These are phyloP conservation scores for Muntiacus muntjak DNA, from an alignment of 2,113 vertebrate species.

Conservation along the genomic window DNA sequence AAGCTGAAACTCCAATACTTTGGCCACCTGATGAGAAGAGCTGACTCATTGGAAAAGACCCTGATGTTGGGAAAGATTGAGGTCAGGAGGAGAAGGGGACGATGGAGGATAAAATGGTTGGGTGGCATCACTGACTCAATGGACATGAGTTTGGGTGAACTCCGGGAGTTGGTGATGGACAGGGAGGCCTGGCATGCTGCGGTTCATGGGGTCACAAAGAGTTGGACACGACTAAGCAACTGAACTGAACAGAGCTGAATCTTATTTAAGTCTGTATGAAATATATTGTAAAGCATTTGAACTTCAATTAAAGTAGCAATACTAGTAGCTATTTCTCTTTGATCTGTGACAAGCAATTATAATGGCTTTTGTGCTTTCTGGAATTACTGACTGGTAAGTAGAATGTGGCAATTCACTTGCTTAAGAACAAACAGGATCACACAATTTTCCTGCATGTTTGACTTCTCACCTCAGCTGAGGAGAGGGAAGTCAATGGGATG, in stretches of 20 bases:
- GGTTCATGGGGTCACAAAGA: not conserved
- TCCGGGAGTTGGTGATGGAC: not conserved
- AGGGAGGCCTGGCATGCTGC: accelerated
- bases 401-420: not conserved
- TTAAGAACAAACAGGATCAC: slow-evolving; percentile 1
- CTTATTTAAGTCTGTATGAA: not conserved
- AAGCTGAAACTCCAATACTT: not conserved
- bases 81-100: not conserved
- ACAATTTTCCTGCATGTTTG: not conserved
- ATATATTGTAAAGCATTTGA: not conserved
- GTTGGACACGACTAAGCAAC: accelerated
- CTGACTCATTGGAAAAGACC: not conserved
- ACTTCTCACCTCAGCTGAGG: not conserved
- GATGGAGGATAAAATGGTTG: not conserved
- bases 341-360: not conserved
- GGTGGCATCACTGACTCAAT: not conserved
- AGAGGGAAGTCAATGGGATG: not conserved
- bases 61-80: not conserved
- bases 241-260: not conserved
- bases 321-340: not conserved
- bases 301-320: slow-evolving; percentile 30
- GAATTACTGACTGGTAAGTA: not conserved
- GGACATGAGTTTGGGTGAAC: not conserved
- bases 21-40: accelerated
- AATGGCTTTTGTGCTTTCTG: not conserved